These are phyloP conservation scores for Quadriops clusia DNA, from an alignment of 2,888 invertebrate genomes.

Conservation along the genomic window DNA sequence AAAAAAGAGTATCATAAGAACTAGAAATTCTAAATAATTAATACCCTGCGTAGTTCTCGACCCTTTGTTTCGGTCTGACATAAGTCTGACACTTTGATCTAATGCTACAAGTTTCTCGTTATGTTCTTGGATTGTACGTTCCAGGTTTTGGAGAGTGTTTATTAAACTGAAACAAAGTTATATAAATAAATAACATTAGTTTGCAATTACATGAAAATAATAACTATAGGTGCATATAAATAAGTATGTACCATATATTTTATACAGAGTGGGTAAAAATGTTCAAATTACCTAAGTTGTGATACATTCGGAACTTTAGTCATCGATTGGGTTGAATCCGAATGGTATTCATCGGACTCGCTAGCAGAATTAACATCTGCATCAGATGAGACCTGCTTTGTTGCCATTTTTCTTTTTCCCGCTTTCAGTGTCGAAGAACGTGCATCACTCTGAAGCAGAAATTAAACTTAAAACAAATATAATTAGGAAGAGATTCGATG, in stretches of 20 bases:
- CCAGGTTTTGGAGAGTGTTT: conserved; percentile 28
- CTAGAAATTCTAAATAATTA: too few relatives aligned
- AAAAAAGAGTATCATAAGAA: too few relatives aligned
- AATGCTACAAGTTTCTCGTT: conserved; percentile 27
- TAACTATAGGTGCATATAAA: too few relatives aligned
- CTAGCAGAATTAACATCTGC: conserved; percentile 36
- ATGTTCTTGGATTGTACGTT: conserved; percentile 27
- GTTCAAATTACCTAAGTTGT: conserved; percentile 26
- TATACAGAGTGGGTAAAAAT: too few relatives aligned
- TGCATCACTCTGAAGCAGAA: too few relatives aligned
- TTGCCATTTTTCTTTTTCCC: conserved; percentile 39
- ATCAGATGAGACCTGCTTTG: conserved; percentile 41
- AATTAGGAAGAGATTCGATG: too few relatives aligned
- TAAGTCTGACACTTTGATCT: too few relatives aligned
- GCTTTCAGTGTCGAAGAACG: conserved; percentile 41
- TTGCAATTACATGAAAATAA: too few relatives aligned
- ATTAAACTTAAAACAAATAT: too few relatives aligned
- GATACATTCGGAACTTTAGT: conserved; percentile 27
- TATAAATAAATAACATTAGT: conserved; percentile 3
- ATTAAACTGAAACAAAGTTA: conserved; percentile 25
- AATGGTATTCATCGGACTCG: conserved; percentile 33
- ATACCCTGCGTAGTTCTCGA: too few relatives aligned
- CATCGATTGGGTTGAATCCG: conserved; percentile 31
- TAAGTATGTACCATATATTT: too few relatives aligned
- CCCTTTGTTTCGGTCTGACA: too few relatives aligned